Evolutionary conservation across 2,113 vertebrate genomes (phyloP).

Genomic region (Tonatia bakeri): DNA sequence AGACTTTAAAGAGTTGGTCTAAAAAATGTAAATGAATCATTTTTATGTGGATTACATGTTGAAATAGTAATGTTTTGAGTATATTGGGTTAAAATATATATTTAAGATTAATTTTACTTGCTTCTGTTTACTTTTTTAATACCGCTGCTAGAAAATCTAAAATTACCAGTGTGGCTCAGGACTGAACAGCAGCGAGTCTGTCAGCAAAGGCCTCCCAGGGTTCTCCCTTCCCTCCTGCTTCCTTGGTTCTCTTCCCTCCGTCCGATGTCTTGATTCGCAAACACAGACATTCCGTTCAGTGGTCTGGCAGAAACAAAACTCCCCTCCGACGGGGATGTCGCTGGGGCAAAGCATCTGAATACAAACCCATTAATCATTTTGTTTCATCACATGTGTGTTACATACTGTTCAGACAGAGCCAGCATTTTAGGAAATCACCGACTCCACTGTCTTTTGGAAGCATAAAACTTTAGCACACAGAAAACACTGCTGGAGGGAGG

Average conservation of each 20-base stretch:
- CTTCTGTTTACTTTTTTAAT: conserved; percentile 17
- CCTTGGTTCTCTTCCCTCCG: background rate
- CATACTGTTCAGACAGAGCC: background rate
- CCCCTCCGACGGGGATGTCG: background rate
- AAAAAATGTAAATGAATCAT: background rate
- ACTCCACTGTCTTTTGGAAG: background rate
- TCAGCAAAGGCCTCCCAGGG: background rate
- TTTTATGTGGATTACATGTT: background rate
- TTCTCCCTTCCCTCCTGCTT: background rate
- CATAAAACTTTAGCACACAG: background rate
- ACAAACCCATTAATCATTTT: background rate
- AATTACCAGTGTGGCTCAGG: background rate
- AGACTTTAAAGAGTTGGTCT: background rate
- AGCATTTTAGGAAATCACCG: background rate
- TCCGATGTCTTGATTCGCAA: background rate
- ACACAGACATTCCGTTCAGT: background rate
- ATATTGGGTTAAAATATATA: background rate
- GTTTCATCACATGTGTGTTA: background rate
- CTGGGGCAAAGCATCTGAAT: background rate
- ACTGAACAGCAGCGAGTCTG: background rate
- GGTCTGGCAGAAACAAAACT: background rate
- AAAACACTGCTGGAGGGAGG: background rate
- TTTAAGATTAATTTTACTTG: background rate
- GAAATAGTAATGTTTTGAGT: background rate
- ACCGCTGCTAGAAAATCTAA: background rate